Evolutionary conservation across 2,888 invertebrate genomes (phyloP), one percentile per base, ranked within the genome.

Genomic region (Thera obeliscata): DNA sequence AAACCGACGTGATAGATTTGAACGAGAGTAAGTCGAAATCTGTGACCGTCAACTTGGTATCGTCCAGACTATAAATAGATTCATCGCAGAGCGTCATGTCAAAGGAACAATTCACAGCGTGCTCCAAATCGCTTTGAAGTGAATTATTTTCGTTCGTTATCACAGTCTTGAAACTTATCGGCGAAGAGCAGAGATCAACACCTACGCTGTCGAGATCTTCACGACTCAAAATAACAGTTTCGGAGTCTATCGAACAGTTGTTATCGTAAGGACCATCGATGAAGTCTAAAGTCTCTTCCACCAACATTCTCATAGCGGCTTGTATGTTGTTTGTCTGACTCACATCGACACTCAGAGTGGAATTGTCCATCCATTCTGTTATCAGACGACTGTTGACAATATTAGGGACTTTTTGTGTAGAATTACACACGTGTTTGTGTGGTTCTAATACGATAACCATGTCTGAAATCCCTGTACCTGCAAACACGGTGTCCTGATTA

Each of bases 21-120:
- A 86, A 86, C 46, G 91, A 91, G 55, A 85, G 59, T 41, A 83
- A 73, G 80, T 90, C 90, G 6, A 80, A 79, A 74, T 88, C 82
- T 46, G 82, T 80, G 8, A 74, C 69, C 4, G 72, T 73, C 48
- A 78, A 68, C 61, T 70, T 74, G 2, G 77, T 77, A 59, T 81
- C 75, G 35, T 76, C 69, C 36, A 83, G 70, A 69, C 77, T 82
- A 4, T 77, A 2, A 5, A 69, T 67, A 2, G 84, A 82, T 57
- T 82, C 81, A 35, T 81, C 78, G 2, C 67, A 78, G 36, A 80
- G 60, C 8, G 76, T 66, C 2, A 74, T 72, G 57, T 82, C 78
- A 66, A 84, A 81, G 12, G 80, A 80, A n/a, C 72, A 74, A 71
- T 82, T 78, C n/a, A 86, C 71, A 60, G 76, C 74, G 46, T 75